A percentile compares a stretch with the other conserved stretches of the same genome.
Conservation (phyloP, 2,888 invertebrate genomes). For the Bellardia pandia region DNA sequence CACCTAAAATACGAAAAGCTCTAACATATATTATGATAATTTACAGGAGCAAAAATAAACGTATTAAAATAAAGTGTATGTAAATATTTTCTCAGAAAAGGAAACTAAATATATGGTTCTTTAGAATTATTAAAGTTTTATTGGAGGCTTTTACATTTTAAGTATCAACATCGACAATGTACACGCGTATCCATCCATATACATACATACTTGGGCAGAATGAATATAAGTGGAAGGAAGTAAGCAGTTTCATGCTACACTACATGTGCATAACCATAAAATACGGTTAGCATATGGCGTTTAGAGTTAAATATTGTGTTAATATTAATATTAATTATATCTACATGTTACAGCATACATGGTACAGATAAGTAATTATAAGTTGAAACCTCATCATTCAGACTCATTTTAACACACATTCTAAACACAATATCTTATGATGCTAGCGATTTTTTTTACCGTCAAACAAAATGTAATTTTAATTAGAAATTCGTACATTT, state of each 20-base stretch:
- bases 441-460: not conserved
- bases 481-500: not conserved
- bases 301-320: conserved; percentile 34
- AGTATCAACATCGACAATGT: too few relatives aligned
- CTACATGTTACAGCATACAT: conserved; percentile 17
- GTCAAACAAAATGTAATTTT: not conserved
- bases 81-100: too few relatives aligned
- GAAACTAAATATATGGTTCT: too few relatives aligned
- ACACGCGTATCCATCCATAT: not conserved
- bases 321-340: conserved; percentile 30
- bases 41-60: too few relatives aligned
- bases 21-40: too few relatives aligned
- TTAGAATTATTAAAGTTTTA: too few relatives aligned
- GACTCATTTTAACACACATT: not conserved
- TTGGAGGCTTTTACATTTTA: too few relatives aligned
- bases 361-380: not conserved
- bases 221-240: not conserved
- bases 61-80: too few relatives aligned
- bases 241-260: not conserved
- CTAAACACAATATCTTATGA: not conserved
- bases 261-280: conserved; percentile 16
- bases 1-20: too few relatives aligned
- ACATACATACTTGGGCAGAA: not conserved
- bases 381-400: not conserved
- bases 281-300: conserved; percentile 50